Percentiles rank a stretch among this genome's conserved stretches.
Evolutionary conservation across 2,888 invertebrate species (phyloP).

Genomic region (Scelioninae gen. 2): DNA sequence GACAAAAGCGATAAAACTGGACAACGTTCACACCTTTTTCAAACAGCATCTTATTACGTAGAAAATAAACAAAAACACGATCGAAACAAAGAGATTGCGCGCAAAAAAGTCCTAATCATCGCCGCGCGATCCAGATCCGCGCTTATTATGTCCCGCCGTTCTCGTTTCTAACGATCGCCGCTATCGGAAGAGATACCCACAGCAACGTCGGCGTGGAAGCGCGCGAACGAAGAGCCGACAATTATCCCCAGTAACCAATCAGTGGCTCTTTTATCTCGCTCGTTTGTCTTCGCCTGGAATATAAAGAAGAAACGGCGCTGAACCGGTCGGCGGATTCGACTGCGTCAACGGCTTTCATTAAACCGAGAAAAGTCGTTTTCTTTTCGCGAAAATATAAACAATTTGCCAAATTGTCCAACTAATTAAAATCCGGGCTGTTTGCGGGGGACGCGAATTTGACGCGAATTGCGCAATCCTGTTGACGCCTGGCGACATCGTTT

Average conservation of each 20-base stretch:
- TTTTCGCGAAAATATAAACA: constrained; percentile 8
- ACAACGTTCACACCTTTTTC: too few relatives aligned
- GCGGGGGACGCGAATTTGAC: constrained; percentile 12
- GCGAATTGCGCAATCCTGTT: constrained; percentile 39
- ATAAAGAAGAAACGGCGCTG: constrained; percentile 61
- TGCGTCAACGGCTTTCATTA: constrained; percentile 67
- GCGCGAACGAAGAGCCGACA: constrained; percentile 62
- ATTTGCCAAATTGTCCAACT: constrained; percentile 13
- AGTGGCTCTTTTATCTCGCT: constrained; percentile 64
- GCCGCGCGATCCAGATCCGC: constrained; percentile 11
- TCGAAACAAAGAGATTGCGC: too few relatives aligned
- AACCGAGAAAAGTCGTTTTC: constrained; percentile 59
- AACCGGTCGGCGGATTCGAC: constrained; percentile 61
- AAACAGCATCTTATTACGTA: too few relatives aligned
- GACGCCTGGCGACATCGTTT: constrained; percentile 39
- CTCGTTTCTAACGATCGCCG: constrained; percentile 20
- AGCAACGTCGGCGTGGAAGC: constrained; percentile 22
- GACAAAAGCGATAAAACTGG: too few relatives aligned
- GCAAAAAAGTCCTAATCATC: too few relatives aligned
- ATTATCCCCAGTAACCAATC: constrained; percentile 69
- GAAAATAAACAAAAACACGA: too few relatives aligned
- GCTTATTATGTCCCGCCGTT: constrained; percentile 23
- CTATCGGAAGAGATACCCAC: constrained; percentile 28
- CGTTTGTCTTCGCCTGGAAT: constrained; percentile 61
- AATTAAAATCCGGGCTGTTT: constrained; percentile 25